Conservation (phyloP, 2,888 invertebrate species). For the Calephelis perditalis region DNA sequence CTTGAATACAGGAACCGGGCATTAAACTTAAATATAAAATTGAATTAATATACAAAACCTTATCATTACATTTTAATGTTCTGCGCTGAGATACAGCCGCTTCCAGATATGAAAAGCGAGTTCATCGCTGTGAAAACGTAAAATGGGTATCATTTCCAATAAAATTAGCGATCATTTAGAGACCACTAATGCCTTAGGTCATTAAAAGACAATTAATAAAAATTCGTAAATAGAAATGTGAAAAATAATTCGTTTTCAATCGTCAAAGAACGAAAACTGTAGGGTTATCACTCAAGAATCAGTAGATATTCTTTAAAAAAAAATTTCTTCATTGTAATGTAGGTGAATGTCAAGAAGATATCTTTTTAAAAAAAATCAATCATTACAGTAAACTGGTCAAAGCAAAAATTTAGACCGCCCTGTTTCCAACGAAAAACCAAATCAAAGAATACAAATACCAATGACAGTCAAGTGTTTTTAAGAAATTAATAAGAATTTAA, state of each 20-base stretch:
- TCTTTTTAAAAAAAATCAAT: no score
- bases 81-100: not conserved
- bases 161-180: slow-evolving; percentile 61
- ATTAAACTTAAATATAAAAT: no score
- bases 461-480: no score
- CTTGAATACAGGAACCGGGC: no score
- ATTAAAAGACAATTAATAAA: slow-evolving; percentile 71
- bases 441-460: no score
- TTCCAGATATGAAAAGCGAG: slow-evolving; percentile 11
- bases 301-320: no score
- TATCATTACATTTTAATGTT: slow-evolving; percentile 7
- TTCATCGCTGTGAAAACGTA: slow-evolving; percentile 13
- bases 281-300: not conserved
- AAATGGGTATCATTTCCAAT: slow-evolving; percentile 32
- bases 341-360: no score
- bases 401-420: no score
- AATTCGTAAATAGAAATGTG: slow-evolving; percentile 48
- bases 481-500: no score
- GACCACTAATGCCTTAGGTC: slow-evolving; percentile 60
- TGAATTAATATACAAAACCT: not conserved
- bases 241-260: slow-evolving; percentile 30
- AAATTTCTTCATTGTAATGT: no score
- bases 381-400: no score
- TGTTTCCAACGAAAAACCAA: no score
- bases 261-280: slow-evolving; percentile 4